Base-by-base conservation (phyloP, 2,113 vertebrate species). In the Nibea albiflora region DNA sequence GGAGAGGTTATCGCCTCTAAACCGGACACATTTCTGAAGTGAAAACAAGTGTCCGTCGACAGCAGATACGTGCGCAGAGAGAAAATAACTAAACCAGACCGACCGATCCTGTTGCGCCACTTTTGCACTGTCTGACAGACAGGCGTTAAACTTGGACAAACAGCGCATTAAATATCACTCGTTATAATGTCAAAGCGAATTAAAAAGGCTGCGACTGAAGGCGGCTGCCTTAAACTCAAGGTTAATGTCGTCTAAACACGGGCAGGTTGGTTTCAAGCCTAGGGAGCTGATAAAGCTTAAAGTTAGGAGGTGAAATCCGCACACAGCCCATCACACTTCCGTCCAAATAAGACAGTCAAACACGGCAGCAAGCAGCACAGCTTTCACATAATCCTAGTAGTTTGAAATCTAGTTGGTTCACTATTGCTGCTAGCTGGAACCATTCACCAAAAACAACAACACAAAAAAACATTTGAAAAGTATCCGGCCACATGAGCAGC, bases 21-120 rank as follows among this genome's bases (percentile, higher is more conserved):
- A 2, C 0, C 24, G 20, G n/a, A 16, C 19, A 4, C 49, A 11
- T 20, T 52, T 4, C 31, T 63, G 4, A 50, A 57, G 20, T 46
- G 15, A 57, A 79, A 61, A 72, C 50, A 68, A n/a, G 44, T 47
- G 31, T 42, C 35, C 24, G 35, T 46, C 64, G 53, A 70, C 24
- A 17, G 1, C 4, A 35, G 17, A 66, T 73, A 26, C 35, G 50
- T 53, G 84, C 73, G 76, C 44, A 68, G 8, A 68, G 17, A 68
- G 72, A 87, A 54, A 28, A 10, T 20, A 3, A 28, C 64, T 19
- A 4, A 84, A 81, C 46, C 71, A 73, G 71, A 78, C 68, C 47
- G 67, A 78, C 54, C n/a, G 24, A 64, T 86, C 62, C 77, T 63
- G 86, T 84, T 75, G 77, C 75, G 88, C 82, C 75, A 85, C 84